Percentiles rank a stretch among this genome's conserved stretches.
These are phyloP conservation scores for Apolygus lucorum DNA, from an alignment of 1,140 invertebrate species.

Conservation along the genomic window DNA sequence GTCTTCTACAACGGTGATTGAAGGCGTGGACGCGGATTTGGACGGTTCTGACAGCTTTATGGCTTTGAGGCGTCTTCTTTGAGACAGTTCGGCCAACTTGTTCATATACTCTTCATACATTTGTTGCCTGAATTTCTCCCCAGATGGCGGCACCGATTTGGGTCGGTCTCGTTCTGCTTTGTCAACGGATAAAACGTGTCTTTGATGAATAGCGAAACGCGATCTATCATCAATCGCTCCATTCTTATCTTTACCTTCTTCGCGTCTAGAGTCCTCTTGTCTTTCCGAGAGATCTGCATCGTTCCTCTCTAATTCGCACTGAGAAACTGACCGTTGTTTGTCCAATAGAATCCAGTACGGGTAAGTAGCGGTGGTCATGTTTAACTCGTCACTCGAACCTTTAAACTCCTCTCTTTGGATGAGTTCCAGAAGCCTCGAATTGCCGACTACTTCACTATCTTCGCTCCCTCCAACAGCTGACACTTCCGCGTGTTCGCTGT, in stretches of 20 bases:
- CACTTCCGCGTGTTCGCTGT: neutral
- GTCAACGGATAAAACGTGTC: too few species aligned
- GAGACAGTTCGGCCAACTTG: constrained; percentile 65
- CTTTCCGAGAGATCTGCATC: neutral
- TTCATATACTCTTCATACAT: constrained; percentile 76
- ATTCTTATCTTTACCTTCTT: neutral
- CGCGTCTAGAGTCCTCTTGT: neutral
- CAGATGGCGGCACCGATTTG: constrained; percentile 42
- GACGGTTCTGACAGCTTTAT: constrained; percentile 52
- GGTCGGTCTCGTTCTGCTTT: constrained; percentile 27
- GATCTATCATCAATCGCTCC: neutral
- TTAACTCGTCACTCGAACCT: constrained; percentile 29
- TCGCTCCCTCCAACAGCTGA: constrained; percentile 24
- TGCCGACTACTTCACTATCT: constrained; percentile 36
- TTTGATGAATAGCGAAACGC: constrained; percentile 11
- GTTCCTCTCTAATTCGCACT: neutral
- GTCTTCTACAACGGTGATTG: neutral
- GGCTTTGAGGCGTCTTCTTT: constrained; percentile 64
- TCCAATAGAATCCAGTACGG: constrained; percentile 38
- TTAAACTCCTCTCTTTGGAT: constrained; percentile 41
- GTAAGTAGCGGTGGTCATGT: constrained; percentile 28
- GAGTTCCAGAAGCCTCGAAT: constrained; percentile 45
- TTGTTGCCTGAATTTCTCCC: constrained; percentile 57
- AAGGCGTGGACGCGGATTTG: constrained; percentile 18
- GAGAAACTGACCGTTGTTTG: constrained; percentile 6